Percentiles rank a stretch among this genome's conserved stretches.
Evolutionary conservation across 2,797 vertebrate species (phyloP).

Genomic region (Coregonus sp.): DNA sequence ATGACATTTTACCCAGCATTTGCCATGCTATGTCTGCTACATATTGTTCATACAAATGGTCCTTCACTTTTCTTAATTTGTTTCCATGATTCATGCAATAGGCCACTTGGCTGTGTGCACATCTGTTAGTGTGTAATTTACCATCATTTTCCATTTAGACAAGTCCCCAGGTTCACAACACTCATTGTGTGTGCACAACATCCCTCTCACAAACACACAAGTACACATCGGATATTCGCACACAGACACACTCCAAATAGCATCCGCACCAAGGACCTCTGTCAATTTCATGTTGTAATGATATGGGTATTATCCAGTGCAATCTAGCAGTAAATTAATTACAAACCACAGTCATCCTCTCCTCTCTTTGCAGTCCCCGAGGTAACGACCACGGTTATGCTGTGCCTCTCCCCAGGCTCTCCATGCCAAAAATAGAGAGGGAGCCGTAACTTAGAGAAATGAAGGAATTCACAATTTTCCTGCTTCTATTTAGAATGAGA

Average conservation of each 20-base stretch:
- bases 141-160: conserved; percentile 61
- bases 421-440: not conserved
- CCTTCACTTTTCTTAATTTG: conserved; percentile 29
- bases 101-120: conserved; percentile 58
- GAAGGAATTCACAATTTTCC: not conserved
- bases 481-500: no score
- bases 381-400: conserved; percentile 40
- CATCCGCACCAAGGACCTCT: conserved; percentile 51
- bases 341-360: conserved; percentile 57
- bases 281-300: conserved; percentile 70
- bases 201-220: not conserved
- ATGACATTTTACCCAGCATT: conserved; percentile 10
- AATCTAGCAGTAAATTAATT: conserved; percentile 80
- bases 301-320: conserved; percentile 73
- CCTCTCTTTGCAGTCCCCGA: conserved; percentile 37
- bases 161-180: conserved; percentile 48
- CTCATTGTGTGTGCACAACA: not conserved
- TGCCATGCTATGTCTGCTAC: conserved; percentile 25
- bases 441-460: not conserved
- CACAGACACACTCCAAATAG: conserved; percentile 41
- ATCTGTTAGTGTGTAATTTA: conserved; percentile 71
- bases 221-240: conserved; percentile 32
- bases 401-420: conserved; percentile 12
- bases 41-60: not conserved
- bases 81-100: conserved; percentile 52